Conservation (phyloP, 1,140 invertebrate genomes). For the Chironomus striatipennis region DNA sequence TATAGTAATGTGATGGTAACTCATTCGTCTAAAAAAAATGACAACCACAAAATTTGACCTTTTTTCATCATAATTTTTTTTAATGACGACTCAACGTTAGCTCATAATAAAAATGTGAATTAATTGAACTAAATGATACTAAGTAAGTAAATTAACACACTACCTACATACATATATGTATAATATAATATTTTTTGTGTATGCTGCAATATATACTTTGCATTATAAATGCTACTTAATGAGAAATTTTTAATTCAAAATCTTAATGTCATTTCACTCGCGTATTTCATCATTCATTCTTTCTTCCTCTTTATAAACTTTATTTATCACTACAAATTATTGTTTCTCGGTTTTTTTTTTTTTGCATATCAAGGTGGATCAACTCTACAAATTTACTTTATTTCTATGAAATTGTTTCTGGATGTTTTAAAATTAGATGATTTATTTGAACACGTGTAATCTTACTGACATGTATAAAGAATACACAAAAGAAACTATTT, state of each 20-base stretch:
- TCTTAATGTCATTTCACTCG: background rate
- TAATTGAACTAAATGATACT: background rate
- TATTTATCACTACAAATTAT: background rate
- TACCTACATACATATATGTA: slow-evolving; percentile 4
- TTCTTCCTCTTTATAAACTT: too few species aligned
- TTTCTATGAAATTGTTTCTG: background rate
- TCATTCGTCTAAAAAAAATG: background rate
- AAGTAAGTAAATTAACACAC: background rate
- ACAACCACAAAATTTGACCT: background rate
- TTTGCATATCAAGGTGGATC: background rate
- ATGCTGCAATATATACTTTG: background rate
- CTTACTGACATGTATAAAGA: too few species aligned
- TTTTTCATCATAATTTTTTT: background rate
- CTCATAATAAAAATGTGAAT: background rate
- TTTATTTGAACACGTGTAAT: too few species aligned
- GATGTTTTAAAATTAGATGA: background rate
- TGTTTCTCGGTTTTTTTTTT: too few species aligned
- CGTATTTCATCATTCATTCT: background rate
- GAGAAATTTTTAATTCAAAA: background rate
- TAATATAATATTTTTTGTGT: too few species aligned
- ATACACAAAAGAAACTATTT: too few species aligned
- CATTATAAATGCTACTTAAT: slow-evolving; percentile 4
- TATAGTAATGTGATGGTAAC: background rate
- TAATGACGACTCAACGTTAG: background rate
- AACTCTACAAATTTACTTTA: background rate